Evolutionary conservation across 2,113 vertebrate species (phyloP).

Genomic region (Rhodinocichla rosea): DNA sequence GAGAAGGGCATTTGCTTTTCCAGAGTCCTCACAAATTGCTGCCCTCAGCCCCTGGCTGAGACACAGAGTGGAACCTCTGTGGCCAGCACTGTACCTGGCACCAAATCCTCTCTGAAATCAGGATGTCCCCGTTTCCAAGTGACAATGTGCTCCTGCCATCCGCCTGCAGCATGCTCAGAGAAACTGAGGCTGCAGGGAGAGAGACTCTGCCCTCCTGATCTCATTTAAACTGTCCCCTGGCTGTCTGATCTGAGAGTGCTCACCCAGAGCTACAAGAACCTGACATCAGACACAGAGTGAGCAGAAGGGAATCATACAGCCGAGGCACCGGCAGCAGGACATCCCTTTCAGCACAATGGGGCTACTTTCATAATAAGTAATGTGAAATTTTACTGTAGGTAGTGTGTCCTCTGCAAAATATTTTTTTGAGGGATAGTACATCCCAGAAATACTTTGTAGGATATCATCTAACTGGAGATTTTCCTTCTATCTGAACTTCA

Average conservation of each 20-base stretch:
- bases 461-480: neutral
- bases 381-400: neutral
- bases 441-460: neutral
- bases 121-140: neutral
- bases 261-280: neutral
- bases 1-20: neutral
- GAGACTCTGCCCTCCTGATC: neutral
- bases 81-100: neutral
- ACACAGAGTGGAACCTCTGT: neutral
- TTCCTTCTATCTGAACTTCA: neutral
- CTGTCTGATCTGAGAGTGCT: neutral
- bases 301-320: neutral
- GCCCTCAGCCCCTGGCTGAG: neutral
- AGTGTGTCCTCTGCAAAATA: neutral
- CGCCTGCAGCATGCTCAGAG: neutral
- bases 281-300: neutral
- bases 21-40: neutral
- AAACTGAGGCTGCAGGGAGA: neutral
- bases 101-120: neutral
- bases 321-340: neutral
- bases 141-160: accelerated
- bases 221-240: neutral
- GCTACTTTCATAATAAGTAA: neutral
- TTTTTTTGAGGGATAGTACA: neutral
- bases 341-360: neutral